A percentile compares a stretch with the other conserved stretches of the same genome.
These are phyloP conservation scores for Hippolais icterina DNA, from an alignment of 2,113 vertebrate genomes.

Conservation along the genomic window DNA sequence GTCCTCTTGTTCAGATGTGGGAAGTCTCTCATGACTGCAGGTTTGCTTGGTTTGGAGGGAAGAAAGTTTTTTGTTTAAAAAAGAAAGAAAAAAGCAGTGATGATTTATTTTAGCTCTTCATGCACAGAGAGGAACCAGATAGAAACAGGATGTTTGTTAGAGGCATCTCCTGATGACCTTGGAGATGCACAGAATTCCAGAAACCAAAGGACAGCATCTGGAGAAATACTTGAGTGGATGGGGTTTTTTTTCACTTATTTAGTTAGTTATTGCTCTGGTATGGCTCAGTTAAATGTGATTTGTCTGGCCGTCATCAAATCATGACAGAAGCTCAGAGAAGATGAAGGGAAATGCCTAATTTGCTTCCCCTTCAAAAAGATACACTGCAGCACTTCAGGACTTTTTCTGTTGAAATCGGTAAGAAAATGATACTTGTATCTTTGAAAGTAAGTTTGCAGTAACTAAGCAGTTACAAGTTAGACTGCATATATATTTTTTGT, in stretches of 20 bases:
- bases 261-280: background rate
- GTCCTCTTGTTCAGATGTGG: background rate
- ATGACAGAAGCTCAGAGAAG: background rate
- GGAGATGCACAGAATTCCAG: constrained; percentile 32
- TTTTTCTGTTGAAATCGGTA: background rate
- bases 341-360: background rate
- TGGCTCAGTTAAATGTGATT: background rate
- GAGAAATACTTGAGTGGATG: background rate
- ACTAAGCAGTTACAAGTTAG: background rate
- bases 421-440: background rate
- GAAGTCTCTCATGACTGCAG: background rate
- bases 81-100: too few species aligned
- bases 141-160: constrained; percentile 47
- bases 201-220: constrained; percentile 28
- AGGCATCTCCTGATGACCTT: background rate
- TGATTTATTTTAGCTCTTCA: background rate
- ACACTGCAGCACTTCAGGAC: background rate
- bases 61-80: background rate
- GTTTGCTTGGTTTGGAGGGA: background rate
- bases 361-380: background rate
- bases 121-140: background rate
- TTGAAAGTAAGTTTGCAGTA: background rate
- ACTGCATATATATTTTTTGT: background rate
- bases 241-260: background rate
- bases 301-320: background rate